phyloP scores from a whole-genome alignment of 2,888 invertebrate genomes.

The Drosophila robusta region DNA sequence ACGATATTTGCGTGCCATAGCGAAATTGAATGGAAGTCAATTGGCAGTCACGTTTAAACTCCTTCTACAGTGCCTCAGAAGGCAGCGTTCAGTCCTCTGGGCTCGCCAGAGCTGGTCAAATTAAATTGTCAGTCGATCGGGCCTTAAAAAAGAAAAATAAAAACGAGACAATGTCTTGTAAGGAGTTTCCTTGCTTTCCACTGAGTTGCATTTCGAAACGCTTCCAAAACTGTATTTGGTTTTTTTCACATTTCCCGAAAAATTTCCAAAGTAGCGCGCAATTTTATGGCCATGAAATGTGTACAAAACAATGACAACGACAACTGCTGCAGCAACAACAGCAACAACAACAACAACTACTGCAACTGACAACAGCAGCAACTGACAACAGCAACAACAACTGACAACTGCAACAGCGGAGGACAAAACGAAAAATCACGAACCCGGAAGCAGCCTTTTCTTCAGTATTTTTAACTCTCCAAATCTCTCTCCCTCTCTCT shows the following conservation, averaged over 20 bases:
- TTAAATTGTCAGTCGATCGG: slow-evolving; percentile 67
- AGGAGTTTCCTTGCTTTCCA: slow-evolving; percentile 34
- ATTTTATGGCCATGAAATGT: slow-evolving; percentile 76
- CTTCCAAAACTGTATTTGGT: slow-evolving; percentile 4
- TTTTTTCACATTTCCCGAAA: slow-evolving; percentile 33
- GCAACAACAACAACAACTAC: slow-evolving; percentile 68
- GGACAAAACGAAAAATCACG: slow-evolving; percentile 83
- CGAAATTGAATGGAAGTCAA: slow-evolving; percentile 78
- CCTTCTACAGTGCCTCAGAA: slow-evolving; percentile 33
- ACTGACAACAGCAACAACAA: slow-evolving; percentile 28
- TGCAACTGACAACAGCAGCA: slow-evolving; percentile 34
- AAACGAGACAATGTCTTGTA: slow-evolving; percentile 9
- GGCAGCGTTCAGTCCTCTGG: slow-evolving; percentile 17
- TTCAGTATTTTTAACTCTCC: slow-evolving; percentile 15
- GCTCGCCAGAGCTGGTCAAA: slow-evolving; percentile 52
- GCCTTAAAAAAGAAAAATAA: not conserved
- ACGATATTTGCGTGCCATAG: slow-evolving; percentile 74
- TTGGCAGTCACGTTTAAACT: slow-evolving; percentile 71
- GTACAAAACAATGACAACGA: slow-evolving; percentile 70
- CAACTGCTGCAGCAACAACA: slow-evolving; percentile 60
- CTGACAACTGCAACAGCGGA: slow-evolving; percentile 44
- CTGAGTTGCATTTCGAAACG: slow-evolving; percentile 48
- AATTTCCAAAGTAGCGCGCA: slow-evolving; percentile 32
- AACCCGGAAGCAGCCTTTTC: slow-evolving; percentile 82
- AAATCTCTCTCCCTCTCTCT: slow-evolving; percentile 12